Evolutionary conservation across 2,888 invertebrate species (phyloP).

Genomic region (Cataglyphis livida): DNA sequence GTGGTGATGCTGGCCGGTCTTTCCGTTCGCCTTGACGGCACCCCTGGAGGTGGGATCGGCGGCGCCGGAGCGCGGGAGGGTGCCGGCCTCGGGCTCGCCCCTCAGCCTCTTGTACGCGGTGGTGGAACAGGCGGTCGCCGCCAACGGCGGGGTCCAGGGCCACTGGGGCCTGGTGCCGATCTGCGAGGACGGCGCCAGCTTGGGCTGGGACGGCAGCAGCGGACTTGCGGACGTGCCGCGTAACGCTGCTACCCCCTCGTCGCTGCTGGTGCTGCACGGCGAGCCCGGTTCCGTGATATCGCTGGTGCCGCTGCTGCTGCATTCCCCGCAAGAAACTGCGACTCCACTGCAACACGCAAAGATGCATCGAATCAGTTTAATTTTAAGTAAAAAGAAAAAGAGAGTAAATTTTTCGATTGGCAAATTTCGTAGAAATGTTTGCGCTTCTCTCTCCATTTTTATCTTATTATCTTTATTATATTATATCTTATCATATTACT

Average conservation of each 20-base stretch:
- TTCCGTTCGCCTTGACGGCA: conserved; percentile 53
- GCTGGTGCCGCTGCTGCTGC: conserved; percentile 89
- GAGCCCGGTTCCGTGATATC: conserved; percentile 95
- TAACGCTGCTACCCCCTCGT: conserved; percentile 86
- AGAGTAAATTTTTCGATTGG: not conserved
- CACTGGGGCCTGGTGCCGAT: conserved; percentile 83
- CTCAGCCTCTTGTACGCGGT: conserved; percentile 82
- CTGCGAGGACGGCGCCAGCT: conserved; percentile 82
- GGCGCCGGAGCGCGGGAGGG: conserved; percentile 81
- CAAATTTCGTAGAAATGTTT: not conserved
- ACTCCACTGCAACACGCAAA: conserved; percentile 90
- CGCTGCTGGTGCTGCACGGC: conserved; percentile 91
- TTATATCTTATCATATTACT: not conserved
- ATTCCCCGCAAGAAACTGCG: conserved; percentile 91
- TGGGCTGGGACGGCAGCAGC: conserved; percentile 79
- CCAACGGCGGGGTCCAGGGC: conserved; percentile 85
- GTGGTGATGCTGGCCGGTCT: conserved; percentile 81
- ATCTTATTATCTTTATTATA: not conserved
- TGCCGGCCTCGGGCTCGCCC: conserved; percentile 83
- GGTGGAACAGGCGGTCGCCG: conserved; percentile 82
- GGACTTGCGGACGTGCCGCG: conserved; percentile 80
- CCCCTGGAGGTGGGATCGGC: conserved; percentile 79
- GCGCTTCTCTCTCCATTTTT: too few relatives aligned
- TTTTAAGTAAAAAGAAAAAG: not conserved
- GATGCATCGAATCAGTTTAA: not conserved